Base-by-base conservation (phyloP, 1,140 invertebrate genomes). In the Drosophila rufa region DNA sequence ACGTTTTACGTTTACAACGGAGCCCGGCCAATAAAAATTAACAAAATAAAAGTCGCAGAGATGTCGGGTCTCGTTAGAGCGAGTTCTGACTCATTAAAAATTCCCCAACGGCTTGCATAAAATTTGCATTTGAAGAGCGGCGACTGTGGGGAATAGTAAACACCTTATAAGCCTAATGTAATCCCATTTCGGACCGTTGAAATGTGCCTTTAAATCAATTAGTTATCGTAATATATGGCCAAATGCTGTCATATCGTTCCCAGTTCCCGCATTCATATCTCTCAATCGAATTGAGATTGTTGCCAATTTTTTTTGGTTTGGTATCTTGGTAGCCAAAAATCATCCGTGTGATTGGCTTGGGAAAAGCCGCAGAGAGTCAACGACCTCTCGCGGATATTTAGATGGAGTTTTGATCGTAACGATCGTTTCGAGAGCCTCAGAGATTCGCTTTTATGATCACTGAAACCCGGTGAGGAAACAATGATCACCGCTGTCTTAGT, bases 101-200 rank as follows among this genome's bases (percentile, higher is more conserved):
- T 30, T 48, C 11, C 42, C 67, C 67, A 68, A 71, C 58, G 43
- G 47, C 82, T 71, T 58, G 81, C 77, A 81, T 75, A 75, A 81
- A 85, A 85, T 85, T 85, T 85, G 78, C 82, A 75, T 84, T 55
- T 57, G 6, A 55, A 55, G 58, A 80, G 43, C 60, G 47, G 25
- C n/a, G 33, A 8, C 17, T 47, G 27, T 57, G 57, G 47, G 25
- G 80, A 51, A 79, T 74, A 65, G 65, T 89, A 84, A 89, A 84
- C 84, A 87, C 84, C 84, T 87, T 87, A 89, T 89, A 89, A 89
- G 85, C 84, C 77, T 89, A 89, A 89, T 87, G 84, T 89, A 84
- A 83, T 78, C 65, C 62, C 53, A 71, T 67, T 57, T 61, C 48
- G 66, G 48, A 47, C 75, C 69, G 61, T 77, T 82, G 55, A 79